Base-by-base conservation (phyloP, 1,140 invertebrate species). In the Asbolus verrucosus region DNA sequence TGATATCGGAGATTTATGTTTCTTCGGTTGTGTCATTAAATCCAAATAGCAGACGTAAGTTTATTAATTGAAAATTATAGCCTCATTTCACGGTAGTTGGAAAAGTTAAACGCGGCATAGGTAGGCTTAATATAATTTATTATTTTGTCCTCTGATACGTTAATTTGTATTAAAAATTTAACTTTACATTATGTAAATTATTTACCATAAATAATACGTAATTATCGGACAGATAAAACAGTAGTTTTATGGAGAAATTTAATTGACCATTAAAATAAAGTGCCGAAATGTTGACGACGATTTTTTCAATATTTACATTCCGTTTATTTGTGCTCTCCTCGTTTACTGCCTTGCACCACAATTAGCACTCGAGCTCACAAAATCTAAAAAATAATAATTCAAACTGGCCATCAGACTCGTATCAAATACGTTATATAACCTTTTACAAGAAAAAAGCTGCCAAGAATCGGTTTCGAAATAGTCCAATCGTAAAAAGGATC, bases 61-160 rank as follows among this genome's bases (percentile, higher is more conserved):
- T 38, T 62, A 27, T 63, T 63, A 63, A 63, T 63, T 63, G 61
- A 63, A 63, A 63, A 39, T 63, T 63, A 63, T 63, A 18, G 33
- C 18, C 36, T 39, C 61, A 41, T 39, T 63, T 41, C 61, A 39
- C 60, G 36, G 3, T 38, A 11, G 11, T 38, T 38, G 60, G 31
- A 33, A 54, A 54, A 54, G 19, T 54, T 54, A 54, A 54, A 54
- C 21, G 46, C 21, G 19, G 46, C 46, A 27, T 54, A 54, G 46
- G 46, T 27, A 54, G 46, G 46, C 46, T 31, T 54, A 54, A 54
- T 54, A 54, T 54, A 54, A 54, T 54, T 54, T 54, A 54, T 54
- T 54, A 54, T 54, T 31, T 31, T 27, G 46, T 24, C 21, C 46
- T 54, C 27, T 54, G 21, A 54, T 50, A 50, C 43, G 16, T 50